Evolutionary conservation across 2,888 invertebrate genomes (phyloP).

Genomic region (Ectobius pallidus): DNA sequence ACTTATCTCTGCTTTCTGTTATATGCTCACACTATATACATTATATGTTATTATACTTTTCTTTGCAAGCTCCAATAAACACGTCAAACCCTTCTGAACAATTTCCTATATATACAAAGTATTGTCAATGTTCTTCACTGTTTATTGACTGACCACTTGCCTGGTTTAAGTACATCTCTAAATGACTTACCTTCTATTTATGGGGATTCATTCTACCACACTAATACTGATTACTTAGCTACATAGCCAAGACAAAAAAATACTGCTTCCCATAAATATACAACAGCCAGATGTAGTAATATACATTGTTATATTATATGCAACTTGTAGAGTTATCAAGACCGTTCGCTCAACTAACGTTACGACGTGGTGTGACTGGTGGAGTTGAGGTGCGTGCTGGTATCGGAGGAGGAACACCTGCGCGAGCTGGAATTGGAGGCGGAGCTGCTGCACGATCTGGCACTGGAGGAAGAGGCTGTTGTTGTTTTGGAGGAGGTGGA

Average conservation of each 20-base stretch:
- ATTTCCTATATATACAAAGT: no score
- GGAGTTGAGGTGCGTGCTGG: constrained; percentile 59
- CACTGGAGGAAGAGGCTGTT: constrained; percentile 54
- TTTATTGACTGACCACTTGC: no score
- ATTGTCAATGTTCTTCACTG: no score
- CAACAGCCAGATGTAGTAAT: neutral
- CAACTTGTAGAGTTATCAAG: no score
- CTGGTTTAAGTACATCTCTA: no score
- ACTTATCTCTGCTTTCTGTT: no score
- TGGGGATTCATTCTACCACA: neutral
- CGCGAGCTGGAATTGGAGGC: constrained; percentile 53
- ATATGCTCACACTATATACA: no score
- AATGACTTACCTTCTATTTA: neutral
- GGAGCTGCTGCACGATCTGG: constrained; percentile 51
- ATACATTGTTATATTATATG: no score
- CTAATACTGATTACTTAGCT: neutral
- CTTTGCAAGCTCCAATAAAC: no score
- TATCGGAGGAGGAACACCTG: constrained; percentile 59
- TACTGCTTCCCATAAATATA: neutral
- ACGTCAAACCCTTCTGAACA: no score
- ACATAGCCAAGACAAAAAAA: neutral
- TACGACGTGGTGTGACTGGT: constrained; percentile 32
- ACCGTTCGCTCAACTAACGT: constrained; percentile 22
- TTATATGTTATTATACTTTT: no score
- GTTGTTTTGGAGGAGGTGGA: constrained; percentile 51